Evolutionary conservation across 2,888 invertebrate genomes (phyloP), one percentile per base, ranked within the genome.

Genomic region (Aquatica leii): DNA sequence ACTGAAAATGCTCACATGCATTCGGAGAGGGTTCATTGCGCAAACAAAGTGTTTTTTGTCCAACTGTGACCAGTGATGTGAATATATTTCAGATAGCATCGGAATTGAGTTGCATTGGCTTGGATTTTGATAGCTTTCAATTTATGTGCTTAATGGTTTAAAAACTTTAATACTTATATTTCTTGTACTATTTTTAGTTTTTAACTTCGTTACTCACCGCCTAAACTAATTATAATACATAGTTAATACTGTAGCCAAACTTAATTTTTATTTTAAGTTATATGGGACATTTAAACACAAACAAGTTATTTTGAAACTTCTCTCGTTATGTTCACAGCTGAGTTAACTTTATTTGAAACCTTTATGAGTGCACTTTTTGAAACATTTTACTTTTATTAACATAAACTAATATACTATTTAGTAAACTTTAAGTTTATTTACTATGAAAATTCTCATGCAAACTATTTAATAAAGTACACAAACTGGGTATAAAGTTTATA

Each of bases 91-190:
- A 59, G 67, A 71, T 71, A 70, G 60, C 67, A 69, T 71, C 69
- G 66, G 67, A 71, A 71, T 71, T 66, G 69, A 70, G 69, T 69
- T 68, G 69, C 68, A 67, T 65, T 67, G 62, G 65, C 60, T 59
- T 51, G 62, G 63, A 68, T 67, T 71, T 67, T 69, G 72, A 72
- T 70, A 69, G 65, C 67, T 66, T 72, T 70, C 71, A 69, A 71
- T 72, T 72, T 71, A 62, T 69, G 71, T 67, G 71, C 59, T 66
- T 71, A 70, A 72, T 70, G 68, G 71, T 66, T 64, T 62, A 69
- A 69, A 69, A 69, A 69, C 50, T 54, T 43, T 62, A 59, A 57
- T 46, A 58, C 65, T 63, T 53, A 53, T 20, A 21, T 53, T 58
- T 58, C 31, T 51, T 51, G 40, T 40, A 50, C 50, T 58, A 40